Evolutionary conservation across 2,888 invertebrate species (phyloP).

Genomic region (Toxonevra muliebris): DNA sequence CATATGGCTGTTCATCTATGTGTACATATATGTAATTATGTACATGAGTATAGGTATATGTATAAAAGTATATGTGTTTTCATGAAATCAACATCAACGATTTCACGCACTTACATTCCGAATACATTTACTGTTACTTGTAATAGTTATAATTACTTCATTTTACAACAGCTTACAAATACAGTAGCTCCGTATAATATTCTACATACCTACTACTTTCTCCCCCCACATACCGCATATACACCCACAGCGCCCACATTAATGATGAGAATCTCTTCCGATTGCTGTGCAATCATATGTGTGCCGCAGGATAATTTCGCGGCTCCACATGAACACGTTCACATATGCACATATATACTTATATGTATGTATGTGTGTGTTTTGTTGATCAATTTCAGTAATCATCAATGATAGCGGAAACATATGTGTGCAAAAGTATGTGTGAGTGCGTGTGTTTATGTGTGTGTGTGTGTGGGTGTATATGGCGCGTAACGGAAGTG

Average conservation of each 20-base stretch:
- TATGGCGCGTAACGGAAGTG: not conserved
- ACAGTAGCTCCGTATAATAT: too few species aligned
- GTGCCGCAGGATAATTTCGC: too few species aligned
- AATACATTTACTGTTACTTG: too few species aligned
- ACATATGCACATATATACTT: not conserved
- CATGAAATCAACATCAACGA: not conserved
- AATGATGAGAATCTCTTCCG: too few species aligned
- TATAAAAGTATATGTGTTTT: not conserved
- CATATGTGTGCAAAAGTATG: not conserved
- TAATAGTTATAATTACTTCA: too few species aligned
- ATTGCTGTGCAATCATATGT: too few species aligned
- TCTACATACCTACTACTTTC: too few species aligned
- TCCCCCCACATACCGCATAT: not conserved
- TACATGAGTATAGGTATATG: not conserved
- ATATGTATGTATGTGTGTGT: not conserved
- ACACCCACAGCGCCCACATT: not conserved
- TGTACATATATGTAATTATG: slow-evolving; percentile 7
- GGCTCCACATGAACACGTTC: too few species aligned
- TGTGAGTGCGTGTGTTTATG: not conserved
- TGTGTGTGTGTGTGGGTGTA: too few species aligned
- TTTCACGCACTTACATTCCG: not conserved
- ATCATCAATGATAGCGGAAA: too few species aligned
- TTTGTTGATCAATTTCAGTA: too few species aligned
- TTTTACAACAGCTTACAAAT: too few species aligned
- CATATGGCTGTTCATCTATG: not conserved